Base-by-base conservation (phyloP, 2,888 invertebrate species). In the Eupithecia dodoneata region DNA sequence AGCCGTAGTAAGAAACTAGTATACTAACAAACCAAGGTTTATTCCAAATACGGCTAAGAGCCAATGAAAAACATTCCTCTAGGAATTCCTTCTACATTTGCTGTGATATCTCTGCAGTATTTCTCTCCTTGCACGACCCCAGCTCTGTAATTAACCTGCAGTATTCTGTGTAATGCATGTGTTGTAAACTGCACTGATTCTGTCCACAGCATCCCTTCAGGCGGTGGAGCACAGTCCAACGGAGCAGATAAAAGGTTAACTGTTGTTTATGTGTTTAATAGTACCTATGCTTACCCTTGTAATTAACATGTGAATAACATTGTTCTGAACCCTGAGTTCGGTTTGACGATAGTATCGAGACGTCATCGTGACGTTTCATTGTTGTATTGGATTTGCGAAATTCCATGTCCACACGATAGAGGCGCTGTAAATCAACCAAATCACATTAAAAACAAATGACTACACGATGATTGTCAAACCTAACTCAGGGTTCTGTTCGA, bases 141-240 rank as follows among this genome's bases (percentile, higher is more conserved):
- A 78, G 78, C 79, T 72, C 63, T 80, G 77, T 85, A 75, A 78
- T 78, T 84, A 83, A 82, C 81, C 41, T 82, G 77, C 85, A 85
- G 59, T 59, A 89, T 89, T 87, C 86, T 84, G 76, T 78, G 18
- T 47, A 45, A 70, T 47, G 69, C 69, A 69, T 81, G 15, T 87
- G 83, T 86, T 87, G 81, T 88, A 87, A 87, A 82, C 83, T 86
- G 86, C 89, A 89, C 88, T 82, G 84, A 87, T 89, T 90, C 85
- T 91, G 88, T 90, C 86, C 88, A 83, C 92, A 91, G 91, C 86
- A 81, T 9, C 47, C 80, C 78, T 72, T 55, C 72, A 74, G 80
- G 30, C 73, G 80, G 79, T 72, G 81, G 79, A 78, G 73, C 79
- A 77, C 79, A 74, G 72, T 74, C 75, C 82, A 76, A 81, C 81